Evolutionary conservation across 2,888 invertebrate species (phyloP).

Genomic region (Metalampra italica): DNA sequence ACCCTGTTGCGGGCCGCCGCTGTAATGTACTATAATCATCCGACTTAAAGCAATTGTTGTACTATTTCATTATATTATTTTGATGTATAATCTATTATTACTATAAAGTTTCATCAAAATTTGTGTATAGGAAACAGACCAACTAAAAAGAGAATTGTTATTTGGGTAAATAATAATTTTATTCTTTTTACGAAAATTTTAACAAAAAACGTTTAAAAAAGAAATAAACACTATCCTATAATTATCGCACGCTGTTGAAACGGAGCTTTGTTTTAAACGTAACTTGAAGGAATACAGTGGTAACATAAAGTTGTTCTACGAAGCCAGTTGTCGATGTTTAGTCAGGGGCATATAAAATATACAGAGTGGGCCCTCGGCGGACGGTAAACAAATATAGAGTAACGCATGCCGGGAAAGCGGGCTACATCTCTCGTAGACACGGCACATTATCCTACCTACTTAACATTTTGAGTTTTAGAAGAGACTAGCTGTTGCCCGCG

Average conservation of each 20-base stretch:
- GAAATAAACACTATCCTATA: slow-evolving; percentile 11
- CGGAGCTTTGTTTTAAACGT: slow-evolving; percentile 25
- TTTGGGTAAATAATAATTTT: too few relatives aligned
- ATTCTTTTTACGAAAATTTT: background rate
- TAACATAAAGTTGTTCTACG: slow-evolving; percentile 55
- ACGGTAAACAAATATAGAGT: slow-evolving; percentile 52
- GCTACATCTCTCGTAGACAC: slow-evolving; percentile 20
- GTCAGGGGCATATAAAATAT: slow-evolving; percentile 61
- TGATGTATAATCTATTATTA: too few relatives aligned
- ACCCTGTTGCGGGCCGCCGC: too few relatives aligned
- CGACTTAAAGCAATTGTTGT: too few relatives aligned
- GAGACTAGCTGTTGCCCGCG: too few relatives aligned
- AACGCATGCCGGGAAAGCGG: slow-evolving; percentile 21
- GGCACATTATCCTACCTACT: slow-evolving; percentile 11
- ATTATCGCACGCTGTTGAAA: slow-evolving; percentile 15
- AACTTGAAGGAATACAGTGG: slow-evolving; percentile 32
- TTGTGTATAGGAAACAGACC: too few relatives aligned
- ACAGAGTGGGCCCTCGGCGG: slow-evolving; percentile 48
- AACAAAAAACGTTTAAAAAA: background rate
- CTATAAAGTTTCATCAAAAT: too few relatives aligned
- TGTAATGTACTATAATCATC: too few relatives aligned
- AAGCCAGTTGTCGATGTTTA: slow-evolving; percentile 62
- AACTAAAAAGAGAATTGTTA: too few relatives aligned
- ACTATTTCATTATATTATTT: too few relatives aligned
- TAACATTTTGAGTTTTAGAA: background rate